Base-by-base conservation (phyloP, 2,113 vertebrate species). In the Toxotes chatareus region DNA sequence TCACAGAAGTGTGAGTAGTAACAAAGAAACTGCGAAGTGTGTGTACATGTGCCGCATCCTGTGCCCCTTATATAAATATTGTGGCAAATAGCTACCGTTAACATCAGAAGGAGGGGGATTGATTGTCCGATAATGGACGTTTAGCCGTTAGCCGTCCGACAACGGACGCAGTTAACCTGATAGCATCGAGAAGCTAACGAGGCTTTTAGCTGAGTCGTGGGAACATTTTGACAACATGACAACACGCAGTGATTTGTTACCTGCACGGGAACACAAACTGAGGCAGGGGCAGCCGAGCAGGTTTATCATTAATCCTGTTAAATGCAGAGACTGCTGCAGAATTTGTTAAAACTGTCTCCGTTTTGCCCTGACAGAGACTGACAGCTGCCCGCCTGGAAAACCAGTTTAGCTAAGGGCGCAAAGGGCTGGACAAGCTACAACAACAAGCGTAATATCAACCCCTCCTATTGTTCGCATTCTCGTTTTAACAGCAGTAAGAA, bases 121-220 rank as follows among this genome's bases (percentile, higher is more conserved):
- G 23, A 60, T 46, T 71, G 61, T 81, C 69, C 65, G 61, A 68
- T 36, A 69, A 66, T 60, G 19, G 46, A 73, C 64, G 51, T 51
- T 7, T 79, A 66, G 65, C 53, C 23, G 23, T 31, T 85, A 83
- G 84, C 84, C 82, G 79, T 89, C 88, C 88, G 87, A 87, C 14
- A 89, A 86, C 62, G 77, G 87, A 69, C 57, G 66, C 88, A 77
- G 49, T 3, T 32, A 17, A 9, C 14, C 7, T 1, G 59, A 7
- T 92, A 93, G 92, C 92, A 79, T 42, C 19, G 0, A 38, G 47
- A 69, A 65, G 90, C 89, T 93, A 92, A 81, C 80, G 14, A 76
- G 64, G 66, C 66, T 76, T 42, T 75, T 72, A 19, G 34, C 63
- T 27, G 62, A 56, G 79, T 64, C 57, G 27, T 73, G 38, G 51